Conservation (phyloP, 1,140 invertebrate species). For the Goniozus legneri region DNA sequence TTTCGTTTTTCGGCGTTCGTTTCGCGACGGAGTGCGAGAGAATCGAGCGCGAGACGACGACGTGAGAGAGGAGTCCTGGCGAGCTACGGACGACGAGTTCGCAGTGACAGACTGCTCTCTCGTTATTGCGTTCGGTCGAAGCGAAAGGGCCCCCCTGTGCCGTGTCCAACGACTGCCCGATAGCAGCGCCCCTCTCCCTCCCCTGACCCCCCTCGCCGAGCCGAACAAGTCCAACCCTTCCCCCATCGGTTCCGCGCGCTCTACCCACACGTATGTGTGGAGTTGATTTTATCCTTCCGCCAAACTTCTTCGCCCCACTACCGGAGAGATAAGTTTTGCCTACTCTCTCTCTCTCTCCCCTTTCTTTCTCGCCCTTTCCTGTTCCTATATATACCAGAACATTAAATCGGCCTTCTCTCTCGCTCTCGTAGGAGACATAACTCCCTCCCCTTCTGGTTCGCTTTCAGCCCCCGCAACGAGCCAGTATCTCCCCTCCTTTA, state of each 20-base stretch:
- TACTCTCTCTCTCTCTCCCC: conserved; percentile 6
- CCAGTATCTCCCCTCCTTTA: conserved; percentile 3
- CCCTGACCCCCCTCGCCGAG: conserved; percentile 3
- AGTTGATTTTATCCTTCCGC: too few relatives aligned
- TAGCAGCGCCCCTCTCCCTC: conserved; percentile 31
- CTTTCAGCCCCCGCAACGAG: not conserved
- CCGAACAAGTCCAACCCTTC: conserved; percentile 1
- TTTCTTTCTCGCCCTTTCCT: not conserved
- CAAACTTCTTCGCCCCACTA: too few relatives aligned
- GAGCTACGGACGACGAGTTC: conserved; percentile 52
- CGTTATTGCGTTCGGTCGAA: too few relatives aligned
- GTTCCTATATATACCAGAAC: not conserved
- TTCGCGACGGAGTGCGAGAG: too few relatives aligned
- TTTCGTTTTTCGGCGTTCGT: too few relatives aligned
- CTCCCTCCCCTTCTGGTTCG: not conserved
- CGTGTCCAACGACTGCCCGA: conserved; percentile 46
- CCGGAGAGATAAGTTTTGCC: too few relatives aligned
- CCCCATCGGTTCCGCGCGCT: not conserved
- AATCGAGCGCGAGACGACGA: too few relatives aligned
- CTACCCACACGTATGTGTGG: too few relatives aligned
- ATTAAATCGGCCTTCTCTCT: conserved; percentile 1
- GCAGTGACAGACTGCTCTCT: conserved; percentile 50
- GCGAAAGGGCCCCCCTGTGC: too few relatives aligned
- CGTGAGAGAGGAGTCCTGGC: too few relatives aligned
- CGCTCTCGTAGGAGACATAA: not conserved